Evolutionary conservation across 2,113 vertebrate genomes (phyloP), one percentile per base, ranked within the genome.

Genomic region (Mesoclemmys tuberculata): DNA sequence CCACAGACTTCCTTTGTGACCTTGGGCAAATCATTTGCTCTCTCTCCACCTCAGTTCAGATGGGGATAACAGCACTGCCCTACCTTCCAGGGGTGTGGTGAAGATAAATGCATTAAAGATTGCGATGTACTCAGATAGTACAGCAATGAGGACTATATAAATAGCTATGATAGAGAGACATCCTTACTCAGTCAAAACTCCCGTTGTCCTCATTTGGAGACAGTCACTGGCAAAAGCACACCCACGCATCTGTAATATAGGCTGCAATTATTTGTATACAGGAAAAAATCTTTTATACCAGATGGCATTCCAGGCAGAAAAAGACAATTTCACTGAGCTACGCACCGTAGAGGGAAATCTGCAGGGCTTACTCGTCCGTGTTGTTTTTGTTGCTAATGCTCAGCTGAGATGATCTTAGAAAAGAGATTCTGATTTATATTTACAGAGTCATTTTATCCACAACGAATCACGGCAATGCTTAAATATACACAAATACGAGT

Each of bases 201-300:
- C 2, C 1, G 0, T 8, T 41, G 2, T 1, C 74, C 22, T 48
- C 22, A 44, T 29, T 4, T 2, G 18, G 55, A 75, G 77, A 55
- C 26, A 56, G 2, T 9, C 0, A 0, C 78, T 84, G 52, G 29
- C 41, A 48, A 29, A 12, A 46, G 87, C 16, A 4, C 13, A n/a
- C 61, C 8, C 7, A 0, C 0, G 0, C 24, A n/a, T n/a, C 51
- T 79, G 12, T 77, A 78, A 86, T 83, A 80, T 48, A 85, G 81
- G 41, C 48, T 0, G 1, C 44, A 29, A 52, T 51, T 80, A 79
- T 12, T 79, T 41, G 18, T n/a, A 51, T 2, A 21, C 51, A 79
- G 85, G 44, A 79, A 89, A 93, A 87, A 77, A 35, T 16, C 48
- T 24, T 91, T 84, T 92, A 55, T 88, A 6, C 78, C 84, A 64